Conservation (phyloP, 2,888 invertebrate genomes). For the Hypomecis punctinalis region DNA sequence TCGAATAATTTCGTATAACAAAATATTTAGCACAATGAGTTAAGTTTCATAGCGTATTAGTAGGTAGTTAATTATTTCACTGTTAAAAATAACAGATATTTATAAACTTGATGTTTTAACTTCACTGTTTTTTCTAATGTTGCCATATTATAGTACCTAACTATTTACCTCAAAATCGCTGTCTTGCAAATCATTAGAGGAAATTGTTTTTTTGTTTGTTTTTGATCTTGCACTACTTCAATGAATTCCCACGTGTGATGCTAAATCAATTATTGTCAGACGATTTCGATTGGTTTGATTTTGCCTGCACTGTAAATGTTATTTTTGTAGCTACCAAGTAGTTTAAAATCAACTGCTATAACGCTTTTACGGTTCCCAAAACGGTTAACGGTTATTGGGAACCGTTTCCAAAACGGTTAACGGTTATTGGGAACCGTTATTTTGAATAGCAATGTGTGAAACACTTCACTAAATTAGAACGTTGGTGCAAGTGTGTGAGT, state of each 20-base stretch:
- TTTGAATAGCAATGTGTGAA: not conserved
- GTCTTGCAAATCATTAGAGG: slow-evolving; percentile 50
- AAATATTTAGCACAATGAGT: slow-evolving; percentile 53
- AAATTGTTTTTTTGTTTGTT: slow-evolving; percentile 21
- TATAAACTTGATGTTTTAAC: slow-evolving; percentile 32
- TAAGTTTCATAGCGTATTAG: slow-evolving; percentile 66
- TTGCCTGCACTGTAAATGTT: slow-evolving; percentile 21
- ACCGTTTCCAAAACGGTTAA: not conserved
- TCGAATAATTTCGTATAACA: slow-evolving; percentile 8
- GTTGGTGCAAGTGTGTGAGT: slow-evolving; percentile 2
- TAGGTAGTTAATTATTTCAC: slow-evolving; percentile 62
- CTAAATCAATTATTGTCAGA: slow-evolving; percentile 32
- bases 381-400: too few relatives aligned
- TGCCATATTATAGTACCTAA: slow-evolving; percentile 75
- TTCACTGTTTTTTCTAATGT: slow-evolving; percentile 64
- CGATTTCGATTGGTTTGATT: slow-evolving; percentile 10
- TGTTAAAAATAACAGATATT: slow-evolving; percentile 38
- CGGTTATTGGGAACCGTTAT: not conserved
- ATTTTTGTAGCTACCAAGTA: slow-evolving; percentile 4
- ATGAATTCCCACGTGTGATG: slow-evolving; percentile 28
- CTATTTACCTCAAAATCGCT: slow-evolving; percentile 74
- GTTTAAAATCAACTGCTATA: not conserved
- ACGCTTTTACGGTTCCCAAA: too few relatives aligned
- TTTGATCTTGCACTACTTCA: slow-evolving; percentile 31
- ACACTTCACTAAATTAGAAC: not conserved